Base-by-base conservation (phyloP, 2,888 invertebrate species). In the Netelia inedita region DNA sequence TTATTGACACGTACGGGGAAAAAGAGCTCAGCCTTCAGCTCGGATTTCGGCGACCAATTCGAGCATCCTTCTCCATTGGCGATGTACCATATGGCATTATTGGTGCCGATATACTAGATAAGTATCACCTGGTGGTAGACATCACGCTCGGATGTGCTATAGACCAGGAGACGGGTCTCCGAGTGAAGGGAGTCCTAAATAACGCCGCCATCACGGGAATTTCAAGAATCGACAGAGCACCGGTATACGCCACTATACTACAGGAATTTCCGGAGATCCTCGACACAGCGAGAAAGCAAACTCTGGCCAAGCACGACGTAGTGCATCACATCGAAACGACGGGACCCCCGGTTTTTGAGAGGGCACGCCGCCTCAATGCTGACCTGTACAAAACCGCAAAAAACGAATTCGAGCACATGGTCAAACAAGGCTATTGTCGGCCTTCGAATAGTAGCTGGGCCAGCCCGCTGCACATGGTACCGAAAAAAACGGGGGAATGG, bases 391-490 rank as follows among this genome's bases (percentile, higher is more conserved):
- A 23, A 23, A 1, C 1, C 23, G 23, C 23, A 1, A 23, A 23
- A 2, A 23, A 23, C 23, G 23, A 23, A 2, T 23, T 23, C 2
- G 23, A 23, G 2, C 23, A 23, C 23, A 23, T 23, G 23, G 23
- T 23, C 23, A 2, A 23, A 23, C 23, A 23, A 1, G 23, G 23
- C 23, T 23, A 23, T 23, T 23, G 23, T 23, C 23, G 23, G 23
- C 23, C 23, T 1, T 23, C 23, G 23, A 23, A 23, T 35, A 35
- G 35, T 6, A 35, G 6, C 8, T 35, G 35, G 68, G 68, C 90
- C 50, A 86, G 85, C n/a, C 90, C 90, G 8, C 86, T 91, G 0
- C 90, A 90, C 76, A 66, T 91, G 79, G 91, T 89, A 9, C 87
- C 86, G 8, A 92, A 93, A 68, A 86, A 88, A 23, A 23, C 23